Evolutionary conservation across 2,113 vertebrate genomes (phyloP), one percentile per base, ranked within the genome.

Genomic region (Sinocyclocheilus anshuiensis): DNA sequence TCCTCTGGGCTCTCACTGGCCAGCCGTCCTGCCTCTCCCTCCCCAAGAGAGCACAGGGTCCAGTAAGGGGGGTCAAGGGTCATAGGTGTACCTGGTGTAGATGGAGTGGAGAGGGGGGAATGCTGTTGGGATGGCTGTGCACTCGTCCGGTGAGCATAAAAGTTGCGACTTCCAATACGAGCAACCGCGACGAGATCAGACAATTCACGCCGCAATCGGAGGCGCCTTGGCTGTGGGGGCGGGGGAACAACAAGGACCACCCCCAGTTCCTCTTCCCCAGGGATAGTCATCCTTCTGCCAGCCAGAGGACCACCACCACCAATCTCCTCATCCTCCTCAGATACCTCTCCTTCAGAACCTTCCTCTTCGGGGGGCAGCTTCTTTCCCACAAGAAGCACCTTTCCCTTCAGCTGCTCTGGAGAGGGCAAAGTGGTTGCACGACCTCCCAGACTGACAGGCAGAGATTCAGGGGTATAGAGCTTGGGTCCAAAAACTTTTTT

Each of bases 301-400:
- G 94, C 94, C 85, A 95, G 77, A 22, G 94, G 94, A 2, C 94
- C 94, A 0, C 95, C 94, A 2, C 94, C 97, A 87, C 97, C 97
- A 0, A 96, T 96, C 90, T 99, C 98, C 89, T 99, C 98, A 0
- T 99, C 98, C 91, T 99, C 98, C 82, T 99, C 97, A 0, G 97
- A 98, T 13, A 99, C 96, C 80, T 99, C 97, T 80, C 97, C 97
- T 26, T 99, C 98, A 6, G 95, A 94, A 22, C 95, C 90, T 2
- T 96, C 94, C 45, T 96, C 92, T 65, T 96, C 93, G 0, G 89
- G 90, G 5, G 96, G 95, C 13, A 99, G 90, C 82, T 97, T 98
- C 90, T 98, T 99, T 77, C 97, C 98, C 86, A 99, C 97, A 24
- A 99, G 89, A 0, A 99, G 94, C 87, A 99, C 94, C 86, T 94